Percentiles rank a stretch among this genome's conserved stretches.
phyloP scores from a whole-genome alignment of 2,888 invertebrate genomes.

The Aleiodes alternator region DNA sequence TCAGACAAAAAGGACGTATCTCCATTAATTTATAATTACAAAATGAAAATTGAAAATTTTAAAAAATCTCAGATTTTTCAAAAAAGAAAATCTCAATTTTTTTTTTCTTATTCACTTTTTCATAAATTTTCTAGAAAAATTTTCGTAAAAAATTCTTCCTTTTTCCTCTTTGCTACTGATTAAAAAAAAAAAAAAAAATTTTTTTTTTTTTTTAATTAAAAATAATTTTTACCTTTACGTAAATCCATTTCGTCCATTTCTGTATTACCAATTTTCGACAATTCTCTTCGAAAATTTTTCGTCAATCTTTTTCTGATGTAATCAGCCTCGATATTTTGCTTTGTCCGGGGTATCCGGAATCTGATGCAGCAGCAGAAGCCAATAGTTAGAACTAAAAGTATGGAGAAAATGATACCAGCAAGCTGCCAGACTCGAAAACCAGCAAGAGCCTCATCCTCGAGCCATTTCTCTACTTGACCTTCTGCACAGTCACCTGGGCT shows the following conservation, averaged over 20 bases:
- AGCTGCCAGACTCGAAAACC: constrained; percentile 88
- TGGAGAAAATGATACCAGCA: constrained; percentile 68
- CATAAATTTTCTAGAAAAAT: too few relatives aligned
- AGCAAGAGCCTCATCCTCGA: constrained; percentile 82
- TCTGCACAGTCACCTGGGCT: constrained; percentile 64
- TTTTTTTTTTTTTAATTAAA: neutral
- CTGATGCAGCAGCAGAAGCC: constrained; percentile 93
- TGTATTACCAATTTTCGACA: constrained; percentile 88
- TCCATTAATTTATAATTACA: too few relatives aligned
- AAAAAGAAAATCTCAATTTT: too few relatives aligned
- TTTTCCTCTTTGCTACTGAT: too few relatives aligned
- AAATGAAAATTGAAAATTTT: too few relatives aligned
- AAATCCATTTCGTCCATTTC: constrained; percentile 91
- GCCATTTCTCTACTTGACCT: constrained; percentile 79
- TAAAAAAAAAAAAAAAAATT: constrained; percentile 10
- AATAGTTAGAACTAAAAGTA: constrained; percentile 75
- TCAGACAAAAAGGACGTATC: too few relatives aligned
- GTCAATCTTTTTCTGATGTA: constrained; percentile 90
- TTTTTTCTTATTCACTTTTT: too few relatives aligned
- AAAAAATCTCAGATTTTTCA: too few relatives aligned
- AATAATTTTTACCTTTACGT: constrained; percentile 79
- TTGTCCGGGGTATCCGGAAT: constrained; percentile 94
- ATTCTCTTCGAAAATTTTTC: constrained; percentile 87
- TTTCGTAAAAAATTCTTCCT: too few relatives aligned
- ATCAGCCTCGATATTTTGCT: constrained; percentile 96